These are phyloP conservation scores for Diadegma fenestrale DNA, from an alignment of 2,888 invertebrate genomes.

Conservation along the genomic window DNA sequence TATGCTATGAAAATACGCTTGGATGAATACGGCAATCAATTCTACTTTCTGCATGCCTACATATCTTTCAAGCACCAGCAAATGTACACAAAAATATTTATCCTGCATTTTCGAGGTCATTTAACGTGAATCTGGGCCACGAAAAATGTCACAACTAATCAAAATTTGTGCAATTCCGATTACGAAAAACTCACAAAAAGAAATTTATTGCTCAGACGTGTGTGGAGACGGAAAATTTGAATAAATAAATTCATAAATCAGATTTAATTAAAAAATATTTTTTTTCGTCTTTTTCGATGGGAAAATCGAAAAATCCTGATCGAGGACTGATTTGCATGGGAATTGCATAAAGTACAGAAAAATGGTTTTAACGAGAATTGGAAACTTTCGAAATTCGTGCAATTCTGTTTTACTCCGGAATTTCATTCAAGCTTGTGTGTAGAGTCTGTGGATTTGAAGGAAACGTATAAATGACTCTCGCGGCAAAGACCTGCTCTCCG, in stretches of 20 bases:
- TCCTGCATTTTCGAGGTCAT: not conserved
- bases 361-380: no score
- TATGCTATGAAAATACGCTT: constrained; percentile 28
- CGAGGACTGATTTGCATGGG: no score
- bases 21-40: constrained; percentile 38
- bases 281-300: no score
- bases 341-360: no score
- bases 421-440: not conserved
- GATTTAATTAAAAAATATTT: no score
- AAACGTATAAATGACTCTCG: constrained; percentile 25
- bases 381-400: no score
- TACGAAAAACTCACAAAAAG: no score
- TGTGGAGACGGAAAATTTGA: not conserved
- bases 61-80: not conserved
- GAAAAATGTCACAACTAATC: not conserved
- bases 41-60: not conserved
- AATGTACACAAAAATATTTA: not conserved
- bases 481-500: constrained; percentile 11
- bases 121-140: not conserved
- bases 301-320: no score
- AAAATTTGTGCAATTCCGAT: no score
- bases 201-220: no score
- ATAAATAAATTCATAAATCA: not conserved
- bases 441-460: constrained; percentile 22
- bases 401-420: no score